Evolutionary conservation across 2,888 invertebrate species (phyloP).

Genomic region (Rotaria socialis): DNA sequence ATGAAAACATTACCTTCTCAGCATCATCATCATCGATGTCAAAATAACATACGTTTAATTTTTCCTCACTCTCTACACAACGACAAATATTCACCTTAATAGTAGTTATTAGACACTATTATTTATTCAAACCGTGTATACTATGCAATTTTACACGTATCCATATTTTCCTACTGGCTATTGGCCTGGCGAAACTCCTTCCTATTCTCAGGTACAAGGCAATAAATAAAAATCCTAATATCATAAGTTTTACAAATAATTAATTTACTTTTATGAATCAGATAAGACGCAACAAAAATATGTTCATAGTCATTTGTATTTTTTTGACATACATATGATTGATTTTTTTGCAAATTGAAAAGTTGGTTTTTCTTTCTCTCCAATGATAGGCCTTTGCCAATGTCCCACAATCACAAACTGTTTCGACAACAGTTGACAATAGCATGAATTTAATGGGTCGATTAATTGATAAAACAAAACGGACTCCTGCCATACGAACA

Average conservation of each 20-base stretch:
- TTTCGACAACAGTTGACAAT: not conserved
- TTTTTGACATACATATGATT: not conserved
- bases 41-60: constrained; percentile 1
- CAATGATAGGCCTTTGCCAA: not conserved
- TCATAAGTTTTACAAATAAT: too few species aligned
- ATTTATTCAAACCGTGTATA: constrained; percentile 3
- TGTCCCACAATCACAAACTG: not conserved
- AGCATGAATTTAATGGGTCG: not conserved
- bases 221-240: too few species aligned
- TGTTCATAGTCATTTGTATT: not conserved
- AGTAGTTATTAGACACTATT: not conserved
- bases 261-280: too few species aligned
- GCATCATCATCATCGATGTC: not conserved
- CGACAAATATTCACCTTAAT: not conserved
- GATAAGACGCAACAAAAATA: not conserved
- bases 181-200: not conserved
- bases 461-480: not conserved
- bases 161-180: not conserved
- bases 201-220: not conserved
- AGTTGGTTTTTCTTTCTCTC: not conserved
- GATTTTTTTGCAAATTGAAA: too few species aligned
- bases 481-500: not conserved
- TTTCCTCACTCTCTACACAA: not conserved
- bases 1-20: not conserved
- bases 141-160: not conserved